Base-by-base conservation (phyloP, 2,888 invertebrate genomes). In the Druceiella hillmani region DNA sequence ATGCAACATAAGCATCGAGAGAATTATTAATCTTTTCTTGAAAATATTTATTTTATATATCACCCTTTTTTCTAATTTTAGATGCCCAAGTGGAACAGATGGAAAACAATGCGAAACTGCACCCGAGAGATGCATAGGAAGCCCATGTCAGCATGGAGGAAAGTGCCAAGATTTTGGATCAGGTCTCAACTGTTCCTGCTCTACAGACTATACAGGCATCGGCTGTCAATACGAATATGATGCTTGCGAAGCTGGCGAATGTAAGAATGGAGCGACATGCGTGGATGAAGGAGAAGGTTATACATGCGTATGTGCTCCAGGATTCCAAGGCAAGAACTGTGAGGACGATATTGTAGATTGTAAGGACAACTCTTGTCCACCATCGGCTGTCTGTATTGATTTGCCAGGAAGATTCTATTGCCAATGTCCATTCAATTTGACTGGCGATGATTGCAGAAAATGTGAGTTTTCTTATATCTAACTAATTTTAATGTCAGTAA, bases 31-130 rank as follows among this genome's bases (percentile, higher is more conserved):
- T n/a, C n/a, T n/a, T n/a, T n/a, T n/a, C n/a, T n/a, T n/a, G n/a
- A n/a, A n/a, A n/a, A n/a, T n/a, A n/a, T 7, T 29, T 22, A 14
- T 17, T 33, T 17, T 36, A 13, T 6, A 20, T 20, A 5, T 20
- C 5, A 20, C 5, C 9, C 20, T 17, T 13, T 38, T 39, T 35
- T n/a, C 30, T 31, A 29, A 13, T 33, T 22, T 41, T 59, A 86
- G 84, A 5, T 93, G 93, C 55, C 92, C 92, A 29, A 90, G 89
- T 46, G 94, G 95, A 51, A 95, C 94, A 1, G 94, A 94, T 55
- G 97, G 95, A 6, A 94, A 95, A 63, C 87, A 93, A 59, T 97
- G 97, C 61, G 94, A 95, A 66, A 92, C 92, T 0, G 93, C 95
- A 0, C 95, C 95, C 3, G 93, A 95, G 64, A 79, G 95, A 46